Conservation (phyloP, 2,113 vertebrate genomes). For the Indicator maculatus region DNA sequence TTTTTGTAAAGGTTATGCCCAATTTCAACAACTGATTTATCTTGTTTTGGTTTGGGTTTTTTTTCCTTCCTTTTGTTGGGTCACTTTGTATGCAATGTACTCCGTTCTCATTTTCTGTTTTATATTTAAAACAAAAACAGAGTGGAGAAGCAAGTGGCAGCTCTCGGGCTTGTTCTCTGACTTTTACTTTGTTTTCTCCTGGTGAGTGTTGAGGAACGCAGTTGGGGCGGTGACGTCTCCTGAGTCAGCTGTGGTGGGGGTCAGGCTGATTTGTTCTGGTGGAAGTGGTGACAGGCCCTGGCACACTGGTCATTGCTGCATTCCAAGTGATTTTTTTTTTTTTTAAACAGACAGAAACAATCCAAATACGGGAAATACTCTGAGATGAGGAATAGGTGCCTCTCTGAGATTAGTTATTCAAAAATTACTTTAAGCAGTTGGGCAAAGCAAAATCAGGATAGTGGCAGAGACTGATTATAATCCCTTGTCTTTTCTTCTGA, state of each 20-base stretch:
- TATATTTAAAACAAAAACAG: neutral
- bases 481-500: neutral
- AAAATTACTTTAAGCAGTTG: neutral
- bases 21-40: neutral
- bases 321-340: conserved; percentile 5
- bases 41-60: too few relatives aligned
- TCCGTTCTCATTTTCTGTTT: neutral
- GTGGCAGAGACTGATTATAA: neutral
- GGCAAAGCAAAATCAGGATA: neutral
- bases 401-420: conserved; percentile 9
- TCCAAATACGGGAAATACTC: conserved; percentile 42
- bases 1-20: conserved; percentile 28
- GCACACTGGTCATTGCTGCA: neutral
- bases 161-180: neutral
- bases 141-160: neutral
- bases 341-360: neutral
- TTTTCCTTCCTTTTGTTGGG: neutral
- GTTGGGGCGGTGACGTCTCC: neutral
- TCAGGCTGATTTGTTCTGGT: conserved; percentile 42
- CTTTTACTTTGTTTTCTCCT: neutral
- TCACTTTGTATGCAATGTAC: neutral
- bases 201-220: neutral
- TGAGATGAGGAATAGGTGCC: conserved; percentile 36
- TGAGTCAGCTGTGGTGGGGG: conserved; percentile 48
- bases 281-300: conserved; percentile 63